A percentile compares a stretch with the other conserved stretches of the same genome.
phyloP scores from a whole-genome alignment of 2,797 vertebrate species.

The Silurus lanzhouensis region DNA sequence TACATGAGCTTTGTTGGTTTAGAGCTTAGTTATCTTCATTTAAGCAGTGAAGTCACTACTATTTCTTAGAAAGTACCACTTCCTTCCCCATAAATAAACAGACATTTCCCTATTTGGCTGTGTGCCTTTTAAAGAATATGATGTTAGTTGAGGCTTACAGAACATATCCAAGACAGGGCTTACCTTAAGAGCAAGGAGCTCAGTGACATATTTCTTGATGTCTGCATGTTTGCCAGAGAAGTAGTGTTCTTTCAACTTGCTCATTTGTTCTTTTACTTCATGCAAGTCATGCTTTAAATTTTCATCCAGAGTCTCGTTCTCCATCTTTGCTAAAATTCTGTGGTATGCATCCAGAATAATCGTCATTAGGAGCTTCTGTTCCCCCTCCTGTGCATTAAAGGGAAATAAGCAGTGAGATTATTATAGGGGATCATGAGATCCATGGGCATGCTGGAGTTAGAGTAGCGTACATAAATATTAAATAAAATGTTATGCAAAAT shows the following conservation, averaged over 20 bases:
- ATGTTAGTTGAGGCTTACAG: background rate
- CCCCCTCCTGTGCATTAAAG: slow-evolving; percentile 37
- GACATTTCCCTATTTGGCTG: background rate
- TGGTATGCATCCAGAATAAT: slow-evolving; percentile 53
- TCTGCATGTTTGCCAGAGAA: slow-evolving; percentile 45
- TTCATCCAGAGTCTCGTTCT: slow-evolving; percentile 35
- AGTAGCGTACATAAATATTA: background rate
- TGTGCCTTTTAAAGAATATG: background rate
- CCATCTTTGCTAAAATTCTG: slow-evolving; percentile 49
- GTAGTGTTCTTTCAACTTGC: slow-evolving; percentile 48
- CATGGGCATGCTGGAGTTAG: background rate
- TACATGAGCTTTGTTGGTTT: too few relatives aligned
- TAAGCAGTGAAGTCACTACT: background rate
- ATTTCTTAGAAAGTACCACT: background rate
- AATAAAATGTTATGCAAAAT: background rate
- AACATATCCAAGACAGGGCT: background rate
- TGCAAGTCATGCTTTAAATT: slow-evolving; percentile 11
- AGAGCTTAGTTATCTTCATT: background rate
- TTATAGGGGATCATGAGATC: background rate
- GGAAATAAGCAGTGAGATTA: background rate
- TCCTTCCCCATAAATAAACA: background rate
- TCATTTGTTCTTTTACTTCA: slow-evolving; percentile 37
- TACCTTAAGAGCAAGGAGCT: slow-evolving; percentile 49
- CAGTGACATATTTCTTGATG: slow-evolving; percentile 40
- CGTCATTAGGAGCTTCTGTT: slow-evolving; percentile 55